Percentiles rank a stretch among this genome's conserved stretches.
Evolutionary conservation across 2,888 invertebrate genomes (phyloP).

Genomic region (Coenonympha arcania): DNA sequence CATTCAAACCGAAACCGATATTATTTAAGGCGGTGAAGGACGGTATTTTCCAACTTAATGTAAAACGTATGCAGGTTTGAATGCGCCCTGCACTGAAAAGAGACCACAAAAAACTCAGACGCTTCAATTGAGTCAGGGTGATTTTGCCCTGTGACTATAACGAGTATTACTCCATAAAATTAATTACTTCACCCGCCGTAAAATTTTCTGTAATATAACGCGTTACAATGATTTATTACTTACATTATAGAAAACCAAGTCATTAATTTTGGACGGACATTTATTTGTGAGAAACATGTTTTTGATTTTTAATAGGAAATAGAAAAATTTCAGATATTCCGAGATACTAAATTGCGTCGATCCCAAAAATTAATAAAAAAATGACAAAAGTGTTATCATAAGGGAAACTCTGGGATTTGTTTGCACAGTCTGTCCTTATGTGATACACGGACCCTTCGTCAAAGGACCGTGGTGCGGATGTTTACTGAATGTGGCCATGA

Average conservation of each 20-base stretch:
- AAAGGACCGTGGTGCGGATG: constrained; percentile 30
- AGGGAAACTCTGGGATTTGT: constrained; percentile 6
- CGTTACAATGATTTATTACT: not conserved
- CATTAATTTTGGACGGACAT: no score
- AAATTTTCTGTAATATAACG: not conserved
- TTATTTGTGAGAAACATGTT: no score
- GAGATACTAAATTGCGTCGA: not conserved
- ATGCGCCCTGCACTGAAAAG: no score
- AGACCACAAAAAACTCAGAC: no score
- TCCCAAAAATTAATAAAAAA: not conserved
- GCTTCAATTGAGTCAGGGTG: no score
- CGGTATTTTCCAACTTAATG: no score
- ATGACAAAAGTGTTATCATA: not conserved
- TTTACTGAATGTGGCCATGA: constrained; percentile 54
- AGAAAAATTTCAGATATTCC: no score
- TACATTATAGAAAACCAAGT: not conserved
- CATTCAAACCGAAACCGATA: no score
- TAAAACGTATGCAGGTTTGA: no score
- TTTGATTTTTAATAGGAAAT: no score
- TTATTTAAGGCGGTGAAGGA: no score
- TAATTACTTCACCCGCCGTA: not conserved
- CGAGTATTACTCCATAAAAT: not conserved
- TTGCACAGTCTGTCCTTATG: constrained; percentile 15
- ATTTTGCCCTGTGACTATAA: not conserved
- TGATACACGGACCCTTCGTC: constrained; percentile 13